Percentiles rank a stretch among this genome's conserved stretches.
Conservation (phyloP, 2,888 invertebrate genomes). For the Dolomedes plantarius region DNA sequence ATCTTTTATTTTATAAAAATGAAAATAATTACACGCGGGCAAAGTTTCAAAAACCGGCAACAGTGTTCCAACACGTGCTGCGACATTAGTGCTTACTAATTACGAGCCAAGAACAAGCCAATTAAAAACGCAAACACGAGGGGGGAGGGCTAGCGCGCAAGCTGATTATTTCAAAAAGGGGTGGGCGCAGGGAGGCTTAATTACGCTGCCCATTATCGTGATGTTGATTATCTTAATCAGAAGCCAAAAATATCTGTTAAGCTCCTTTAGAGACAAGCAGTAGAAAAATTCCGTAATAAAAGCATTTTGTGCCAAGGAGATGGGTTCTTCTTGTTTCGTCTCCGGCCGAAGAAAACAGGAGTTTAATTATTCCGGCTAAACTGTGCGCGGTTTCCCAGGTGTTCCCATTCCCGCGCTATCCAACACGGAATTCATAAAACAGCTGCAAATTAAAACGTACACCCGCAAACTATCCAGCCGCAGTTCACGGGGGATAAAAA, state of each 20-base stretch:
- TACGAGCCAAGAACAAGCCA: slow-evolving; percentile 68
- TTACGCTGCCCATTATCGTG: slow-evolving; percentile 70
- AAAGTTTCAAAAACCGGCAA: slow-evolving; percentile 54
- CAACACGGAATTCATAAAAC: slow-evolving; percentile 71
- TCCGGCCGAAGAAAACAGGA: slow-evolving; percentile 59
- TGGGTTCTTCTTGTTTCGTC: slow-evolving; percentile 55
- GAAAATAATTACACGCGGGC: slow-evolving; percentile 68
- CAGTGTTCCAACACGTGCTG: slow-evolving; percentile 65
- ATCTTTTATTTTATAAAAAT: slow-evolving; percentile 70
- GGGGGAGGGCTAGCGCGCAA: slow-evolving; percentile 21
- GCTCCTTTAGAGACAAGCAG: slow-evolving; percentile 58
- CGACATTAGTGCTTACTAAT: slow-evolving; percentile 71
- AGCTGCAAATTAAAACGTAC: slow-evolving; percentile 70
- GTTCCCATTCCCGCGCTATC: slow-evolving; percentile 61
- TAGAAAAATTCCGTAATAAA: slow-evolving; percentile 71
- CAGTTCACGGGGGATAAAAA: slow-evolving; percentile 58
- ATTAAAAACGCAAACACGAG: slow-evolving; percentile 68
- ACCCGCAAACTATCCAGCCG: slow-evolving; percentile 42
- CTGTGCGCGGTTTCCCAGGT: slow-evolving; percentile 60
- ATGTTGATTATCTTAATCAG: slow-evolving; percentile 72
- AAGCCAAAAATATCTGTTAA: slow-evolving; percentile 72
- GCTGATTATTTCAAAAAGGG: slow-evolving; percentile 69
- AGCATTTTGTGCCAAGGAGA: slow-evolving; percentile 62
- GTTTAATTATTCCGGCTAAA: slow-evolving; percentile 70
- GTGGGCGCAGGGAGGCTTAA: slow-evolving; percentile 54